Conservation (phyloP, 2,888 invertebrate genomes). For the Anarsia innoxiella region DNA sequence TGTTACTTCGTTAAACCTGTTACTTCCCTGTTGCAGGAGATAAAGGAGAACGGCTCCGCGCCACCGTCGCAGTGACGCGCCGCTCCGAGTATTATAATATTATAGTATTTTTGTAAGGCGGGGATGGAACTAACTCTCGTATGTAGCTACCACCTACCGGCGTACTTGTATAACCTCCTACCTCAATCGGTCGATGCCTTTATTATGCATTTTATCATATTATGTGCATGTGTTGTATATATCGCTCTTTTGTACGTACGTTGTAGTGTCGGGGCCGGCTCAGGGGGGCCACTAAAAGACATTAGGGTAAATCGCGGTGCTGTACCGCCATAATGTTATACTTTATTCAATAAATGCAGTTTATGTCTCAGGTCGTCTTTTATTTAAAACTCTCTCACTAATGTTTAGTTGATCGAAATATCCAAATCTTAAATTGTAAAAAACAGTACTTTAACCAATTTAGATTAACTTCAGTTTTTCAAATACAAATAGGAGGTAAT, state of each 20-base stretch:
- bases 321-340: background rate
- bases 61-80: no score
- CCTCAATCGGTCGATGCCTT: conserved; percentile 1
- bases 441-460: no score
- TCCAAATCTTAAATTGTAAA: no score
- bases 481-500: no score
- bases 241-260: conserved; percentile 3
- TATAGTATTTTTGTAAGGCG: no score
- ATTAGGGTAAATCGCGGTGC: conserved; percentile 1
- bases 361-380: conserved; percentile 2
- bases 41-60: no score
- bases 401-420: background rate
- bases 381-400: background rate
- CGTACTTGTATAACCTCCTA: conserved; percentile 1
- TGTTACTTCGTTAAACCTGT: no score
- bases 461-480: no score
- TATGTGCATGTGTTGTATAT: conserved; percentile 5
- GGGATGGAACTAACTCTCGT: no score
- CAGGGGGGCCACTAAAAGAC: conserved; percentile 2
- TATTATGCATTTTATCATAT: background rate
- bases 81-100: no score
- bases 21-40: no score
- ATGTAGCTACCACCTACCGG: background rate
- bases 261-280: background rate
- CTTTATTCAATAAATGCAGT: conserved; percentile 10